Conservation (phyloP, 1,140 invertebrate species). For the Ylistrum balloti region DNA sequence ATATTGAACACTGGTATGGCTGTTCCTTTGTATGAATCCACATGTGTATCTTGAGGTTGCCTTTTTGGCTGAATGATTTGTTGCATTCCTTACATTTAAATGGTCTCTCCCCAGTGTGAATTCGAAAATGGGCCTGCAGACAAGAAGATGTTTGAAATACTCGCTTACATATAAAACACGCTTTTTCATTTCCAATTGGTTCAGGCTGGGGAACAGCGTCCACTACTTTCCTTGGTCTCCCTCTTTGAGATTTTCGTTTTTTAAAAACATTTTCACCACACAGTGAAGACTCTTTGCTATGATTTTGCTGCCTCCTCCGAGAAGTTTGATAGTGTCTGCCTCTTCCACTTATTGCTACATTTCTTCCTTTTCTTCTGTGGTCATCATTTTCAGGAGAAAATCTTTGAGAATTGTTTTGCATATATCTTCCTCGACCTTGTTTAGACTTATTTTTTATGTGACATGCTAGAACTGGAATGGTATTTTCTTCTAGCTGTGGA, state of each 20-base stretch:
- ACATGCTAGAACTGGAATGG: neutral
- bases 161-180: neutral
- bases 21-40: neutral
- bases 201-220: neutral
- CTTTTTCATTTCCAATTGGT: neutral
- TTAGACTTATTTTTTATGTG: neutral
- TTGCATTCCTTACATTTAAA: neutral
- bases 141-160: neutral
- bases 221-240: neutral
- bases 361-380: neutral
- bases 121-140: neutral
- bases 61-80: neutral
- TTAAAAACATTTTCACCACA: neutral
- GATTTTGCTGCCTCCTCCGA: neutral
- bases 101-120: neutral
- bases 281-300: neutral
- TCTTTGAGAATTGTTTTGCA: neutral
- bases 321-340: neutral
- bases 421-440: neutral
- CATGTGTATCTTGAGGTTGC: neutral
- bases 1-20: neutral
- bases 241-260: neutral
- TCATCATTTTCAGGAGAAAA: neutral
- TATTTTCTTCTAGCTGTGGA: neutral
- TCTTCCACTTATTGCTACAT: neutral